These are phyloP conservation scores for Cephus pygmeus DNA, from an alignment of 2,888 invertebrate genomes.

Conservation along the genomic window DNA sequence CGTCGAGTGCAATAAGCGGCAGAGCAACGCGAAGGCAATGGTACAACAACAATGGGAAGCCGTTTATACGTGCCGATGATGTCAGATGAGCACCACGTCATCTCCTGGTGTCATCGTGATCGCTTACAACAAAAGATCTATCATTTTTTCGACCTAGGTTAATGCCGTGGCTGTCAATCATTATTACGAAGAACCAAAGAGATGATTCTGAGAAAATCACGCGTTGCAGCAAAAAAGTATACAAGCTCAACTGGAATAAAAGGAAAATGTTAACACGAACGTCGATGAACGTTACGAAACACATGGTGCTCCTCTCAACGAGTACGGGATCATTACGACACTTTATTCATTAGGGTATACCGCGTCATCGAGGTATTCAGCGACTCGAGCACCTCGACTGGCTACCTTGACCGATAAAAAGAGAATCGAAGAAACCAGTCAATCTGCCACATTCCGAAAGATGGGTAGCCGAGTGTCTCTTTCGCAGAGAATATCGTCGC, in stretches of 20 bases:
- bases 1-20: background rate
- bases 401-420: constrained; percentile 52
- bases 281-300: background rate
- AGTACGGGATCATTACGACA: constrained; percentile 29
- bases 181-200: background rate
- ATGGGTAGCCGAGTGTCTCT: background rate
- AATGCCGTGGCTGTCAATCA: background rate
- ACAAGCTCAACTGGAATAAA: background rate
- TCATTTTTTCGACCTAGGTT: background rate
- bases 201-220: background rate
- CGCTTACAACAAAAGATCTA: background rate
- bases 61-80: background rate
- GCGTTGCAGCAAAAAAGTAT: background rate
- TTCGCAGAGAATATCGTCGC: background rate
- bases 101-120: background rate
- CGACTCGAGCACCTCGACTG: constrained; percentile 2
- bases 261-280: background rate
- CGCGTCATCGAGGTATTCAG: constrained; percentile 18
- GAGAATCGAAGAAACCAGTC: constrained; percentile 27
- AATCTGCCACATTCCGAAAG: constrained; percentile 9
- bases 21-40: background rate
- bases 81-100: background rate
- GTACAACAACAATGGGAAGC: background rate
- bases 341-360: constrained; percentile 44
- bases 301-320: background rate